These are phyloP conservation scores for Parasteatoda tepidariorum DNA, from an alignment of 1,140 invertebrate genomes.

Conservation along the genomic window DNA sequence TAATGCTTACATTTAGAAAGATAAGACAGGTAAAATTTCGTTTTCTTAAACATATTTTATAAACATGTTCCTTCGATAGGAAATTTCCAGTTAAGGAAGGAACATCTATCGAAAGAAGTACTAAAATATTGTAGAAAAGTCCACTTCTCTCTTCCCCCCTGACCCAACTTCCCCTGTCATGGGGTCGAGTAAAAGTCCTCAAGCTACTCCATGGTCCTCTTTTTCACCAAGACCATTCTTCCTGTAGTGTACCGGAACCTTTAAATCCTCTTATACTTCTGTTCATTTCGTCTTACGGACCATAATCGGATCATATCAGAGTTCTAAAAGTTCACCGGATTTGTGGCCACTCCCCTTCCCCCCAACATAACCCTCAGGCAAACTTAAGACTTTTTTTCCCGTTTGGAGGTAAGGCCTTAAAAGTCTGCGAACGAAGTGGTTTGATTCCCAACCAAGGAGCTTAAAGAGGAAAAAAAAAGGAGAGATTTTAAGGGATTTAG, in stretches of 20 bases:
- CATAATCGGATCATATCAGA: conserved; percentile 55
- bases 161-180: background rate
- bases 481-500: background rate
- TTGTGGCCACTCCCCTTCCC: background rate
- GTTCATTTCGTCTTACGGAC: background rate
- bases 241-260: background rate
- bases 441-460: background rate
- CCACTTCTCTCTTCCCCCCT: background rate
- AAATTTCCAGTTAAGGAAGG: too few species aligned
- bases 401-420: background rate
- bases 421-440: background rate
- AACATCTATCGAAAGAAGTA: too few species aligned
- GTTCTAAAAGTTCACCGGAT: conserved; percentile 58
- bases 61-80: too few species aligned
- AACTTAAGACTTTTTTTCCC: background rate
- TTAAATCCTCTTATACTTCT: conserved; percentile 46
- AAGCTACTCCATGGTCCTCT: background rate
- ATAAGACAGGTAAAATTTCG: too few species aligned
- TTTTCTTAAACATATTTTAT: too few species aligned
- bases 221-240: too few species aligned
- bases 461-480: background rate
- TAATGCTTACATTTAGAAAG: too few species aligned
- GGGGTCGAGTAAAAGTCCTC: background rate
- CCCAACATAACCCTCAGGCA: background rate
- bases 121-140: too few species aligned